Evolutionary conservation across 2,888 invertebrate genomes (phyloP).

Genomic region (Pristionchus arcanus): DNA sequence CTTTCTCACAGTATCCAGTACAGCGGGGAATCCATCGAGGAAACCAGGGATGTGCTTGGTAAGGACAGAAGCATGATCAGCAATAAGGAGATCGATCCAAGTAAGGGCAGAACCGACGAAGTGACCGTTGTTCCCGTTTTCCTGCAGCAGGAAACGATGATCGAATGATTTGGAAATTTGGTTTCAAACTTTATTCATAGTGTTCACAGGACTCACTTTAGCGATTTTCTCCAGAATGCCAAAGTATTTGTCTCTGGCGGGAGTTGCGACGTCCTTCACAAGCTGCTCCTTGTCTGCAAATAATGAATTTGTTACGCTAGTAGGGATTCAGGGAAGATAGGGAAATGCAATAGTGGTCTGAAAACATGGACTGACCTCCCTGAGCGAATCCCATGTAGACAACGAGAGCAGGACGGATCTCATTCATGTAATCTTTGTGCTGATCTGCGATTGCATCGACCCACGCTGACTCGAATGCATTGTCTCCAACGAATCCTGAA

Average conservation of each 20-base stretch:
- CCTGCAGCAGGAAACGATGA: neutral
- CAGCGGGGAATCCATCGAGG: neutral
- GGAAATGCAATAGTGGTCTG: neutral
- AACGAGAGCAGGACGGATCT: neutral
- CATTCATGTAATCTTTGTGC: conserved; percentile 4
- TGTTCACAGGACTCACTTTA: neutral
- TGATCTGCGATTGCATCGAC: conserved; percentile 24
- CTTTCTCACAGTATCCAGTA: neutral
- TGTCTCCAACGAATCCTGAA: neutral
- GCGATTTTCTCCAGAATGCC: neutral
- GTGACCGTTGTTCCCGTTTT: neutral
- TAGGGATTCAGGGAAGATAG: neutral
- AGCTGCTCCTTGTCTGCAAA: neutral
- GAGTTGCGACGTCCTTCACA: neutral
- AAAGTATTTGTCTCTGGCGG: neutral
- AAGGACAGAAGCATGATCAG: neutral
- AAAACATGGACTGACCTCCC: neutral
- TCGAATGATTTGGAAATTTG: no score
- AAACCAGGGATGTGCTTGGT: neutral
- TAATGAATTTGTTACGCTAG: neutral
- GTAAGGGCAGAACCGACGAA: neutral
- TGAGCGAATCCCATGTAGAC: conserved; percentile 14
- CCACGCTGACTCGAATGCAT: conserved; percentile 3
- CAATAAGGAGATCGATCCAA: conserved; percentile 31
- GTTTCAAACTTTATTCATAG: no score